A percentile compares a stretch with the other conserved stretches of the same genome.
phyloP scores from a whole-genome alignment of 2,797 vertebrate species.

The Tolypeutes matacus region DNA sequence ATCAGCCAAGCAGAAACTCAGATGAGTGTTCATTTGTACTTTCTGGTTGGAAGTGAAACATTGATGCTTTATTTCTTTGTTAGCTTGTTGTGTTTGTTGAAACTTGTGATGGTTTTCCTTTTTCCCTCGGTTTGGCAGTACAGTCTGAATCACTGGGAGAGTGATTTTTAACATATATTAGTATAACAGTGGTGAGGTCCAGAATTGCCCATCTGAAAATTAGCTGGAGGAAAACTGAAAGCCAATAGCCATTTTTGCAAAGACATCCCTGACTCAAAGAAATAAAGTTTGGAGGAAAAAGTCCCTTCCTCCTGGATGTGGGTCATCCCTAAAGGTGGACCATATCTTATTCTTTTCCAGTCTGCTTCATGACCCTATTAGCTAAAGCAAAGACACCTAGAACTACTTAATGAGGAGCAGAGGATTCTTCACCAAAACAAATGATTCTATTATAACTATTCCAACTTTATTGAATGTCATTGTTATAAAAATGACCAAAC shows the following conservation, averaged over 20 bases:
- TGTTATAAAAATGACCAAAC: neutral
- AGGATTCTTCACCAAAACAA: neutral
- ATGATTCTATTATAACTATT: neutral
- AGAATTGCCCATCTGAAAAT: neutral
- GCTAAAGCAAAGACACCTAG: neutral
- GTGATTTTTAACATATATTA: slow-evolving; percentile 49
- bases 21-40: neutral
- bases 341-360: neutral
- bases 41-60: neutral
- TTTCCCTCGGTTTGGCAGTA: slow-evolving; percentile 15
- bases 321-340: neutral
- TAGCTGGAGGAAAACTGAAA: slow-evolving; percentile 9
- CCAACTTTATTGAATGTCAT: neutral
- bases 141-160: neutral
- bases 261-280: neutral
- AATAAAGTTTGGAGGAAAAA: neutral
- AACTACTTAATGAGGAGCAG: neutral
- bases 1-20: neutral
- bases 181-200: neutral
- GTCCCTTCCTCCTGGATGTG: neutral
- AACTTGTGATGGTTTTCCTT: neutral
- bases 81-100: slow-evolving; percentile 31
- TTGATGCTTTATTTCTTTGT: slow-evolving; percentile 36
- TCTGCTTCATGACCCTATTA: neutral
- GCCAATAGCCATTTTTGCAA: neutral